Evolutionary conservation across 2,113 vertebrate species (phyloP).

Genomic region (Cyprinus carpio): DNA sequence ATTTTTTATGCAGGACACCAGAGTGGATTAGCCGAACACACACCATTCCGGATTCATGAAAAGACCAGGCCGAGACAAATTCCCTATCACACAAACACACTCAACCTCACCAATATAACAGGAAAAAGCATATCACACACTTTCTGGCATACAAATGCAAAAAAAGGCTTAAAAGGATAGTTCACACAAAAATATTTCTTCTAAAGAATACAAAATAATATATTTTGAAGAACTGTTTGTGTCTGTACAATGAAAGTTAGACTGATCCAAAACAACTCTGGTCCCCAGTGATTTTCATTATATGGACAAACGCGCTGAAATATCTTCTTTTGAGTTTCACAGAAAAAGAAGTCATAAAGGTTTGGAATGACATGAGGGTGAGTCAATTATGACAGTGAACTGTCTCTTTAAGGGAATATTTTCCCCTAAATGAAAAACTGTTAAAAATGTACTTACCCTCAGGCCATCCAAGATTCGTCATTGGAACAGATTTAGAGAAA

Average conservation of each 20-base stretch:
- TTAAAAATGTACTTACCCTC: too few species aligned
- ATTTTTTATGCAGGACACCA: constrained; percentile 42
- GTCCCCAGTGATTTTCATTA: not conserved
- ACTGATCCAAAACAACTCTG: not conserved
- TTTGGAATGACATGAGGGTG: too few species aligned
- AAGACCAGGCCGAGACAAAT: constrained; percentile 20
- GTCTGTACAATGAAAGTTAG: constrained; percentile 5
- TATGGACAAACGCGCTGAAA: not conserved
- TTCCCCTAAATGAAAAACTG: too few species aligned
- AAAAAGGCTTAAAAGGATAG: constrained; percentile 9
- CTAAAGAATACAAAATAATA: constrained; percentile 3
- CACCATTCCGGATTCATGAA: constrained; percentile 45
- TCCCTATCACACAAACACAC: constrained; percentile 28
- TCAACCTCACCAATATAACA: constrained; percentile 7
- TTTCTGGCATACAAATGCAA: not conserved
- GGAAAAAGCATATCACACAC: constrained; percentile 29
- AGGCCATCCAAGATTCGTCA: too few species aligned
- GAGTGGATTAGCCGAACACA: constrained; percentile 47
- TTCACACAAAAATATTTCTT: constrained; percentile 11
- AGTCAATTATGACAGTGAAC: too few species aligned
- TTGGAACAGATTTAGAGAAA: too few species aligned
- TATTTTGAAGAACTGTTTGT: not conserved
- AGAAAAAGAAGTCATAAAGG: not conserved
- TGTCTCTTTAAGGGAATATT: too few species aligned
- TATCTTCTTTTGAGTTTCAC: not conserved